phyloP scores from a whole-genome alignment of 2,797 vertebrate species.

The Momotus momota region DNA sequence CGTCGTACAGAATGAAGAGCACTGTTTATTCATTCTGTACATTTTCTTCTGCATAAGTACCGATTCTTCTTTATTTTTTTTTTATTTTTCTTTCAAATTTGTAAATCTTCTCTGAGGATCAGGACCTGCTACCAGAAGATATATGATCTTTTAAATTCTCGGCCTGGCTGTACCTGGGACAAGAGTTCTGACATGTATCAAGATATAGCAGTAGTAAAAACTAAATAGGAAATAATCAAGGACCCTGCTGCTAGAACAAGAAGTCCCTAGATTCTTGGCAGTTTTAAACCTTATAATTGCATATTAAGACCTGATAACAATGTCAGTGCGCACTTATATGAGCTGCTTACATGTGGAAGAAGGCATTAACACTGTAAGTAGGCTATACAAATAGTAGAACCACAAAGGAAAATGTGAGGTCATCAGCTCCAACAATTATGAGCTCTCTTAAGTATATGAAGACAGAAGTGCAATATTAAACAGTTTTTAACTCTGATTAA shows the following conservation, averaged over 20 bases:
- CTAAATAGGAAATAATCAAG: conserved; percentile 4
- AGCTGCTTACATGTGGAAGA: background rate
- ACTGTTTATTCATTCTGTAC: background rate
- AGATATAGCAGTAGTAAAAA: background rate
- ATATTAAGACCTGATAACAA: background rate
- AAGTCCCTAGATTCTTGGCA: background rate
- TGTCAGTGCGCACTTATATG: background rate
- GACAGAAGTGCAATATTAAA: background rate
- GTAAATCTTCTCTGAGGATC: background rate
- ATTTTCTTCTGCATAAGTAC: background rate
- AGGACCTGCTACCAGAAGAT: background rate
- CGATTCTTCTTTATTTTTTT: background rate
- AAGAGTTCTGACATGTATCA: background rate
- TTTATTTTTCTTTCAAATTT: background rate
- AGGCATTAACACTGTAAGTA: background rate
- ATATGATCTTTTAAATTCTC: background rate
- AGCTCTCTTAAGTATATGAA: background rate
- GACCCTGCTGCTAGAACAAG: background rate
- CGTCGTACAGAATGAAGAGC: background rate
- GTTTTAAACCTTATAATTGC: background rate
- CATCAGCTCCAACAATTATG: background rate
- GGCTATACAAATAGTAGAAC: background rate
- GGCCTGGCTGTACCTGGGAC: background rate
- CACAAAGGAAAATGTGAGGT: conserved; percentile 17
- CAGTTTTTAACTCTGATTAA: background rate